A percentile compares a stretch with the other conserved stretches of the same genome.
These are phyloP conservation scores for Electrona antarctica DNA, from an alignment of 2,113 vertebrate species.

Conservation along the genomic window DNA sequence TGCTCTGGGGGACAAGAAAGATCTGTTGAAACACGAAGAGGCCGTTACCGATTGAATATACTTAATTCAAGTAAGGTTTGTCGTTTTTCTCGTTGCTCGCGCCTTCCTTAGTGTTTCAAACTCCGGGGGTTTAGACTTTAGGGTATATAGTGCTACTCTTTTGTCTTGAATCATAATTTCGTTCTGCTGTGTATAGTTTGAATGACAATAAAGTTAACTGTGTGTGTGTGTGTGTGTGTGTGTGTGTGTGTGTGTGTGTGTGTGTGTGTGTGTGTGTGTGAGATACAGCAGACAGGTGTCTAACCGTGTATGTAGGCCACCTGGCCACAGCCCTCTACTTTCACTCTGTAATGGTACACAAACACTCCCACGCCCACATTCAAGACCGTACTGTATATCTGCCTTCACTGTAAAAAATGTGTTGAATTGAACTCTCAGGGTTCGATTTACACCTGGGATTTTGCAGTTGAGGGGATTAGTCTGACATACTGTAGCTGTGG, in stretches of 20 bases:
- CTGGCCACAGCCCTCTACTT: too few species aligned
- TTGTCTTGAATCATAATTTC: too few species aligned
- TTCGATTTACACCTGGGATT: neutral
- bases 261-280: conserved; percentile 31
- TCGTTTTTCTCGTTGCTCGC: neutral
- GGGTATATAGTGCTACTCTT: too few species aligned
- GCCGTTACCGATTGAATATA: neutral
- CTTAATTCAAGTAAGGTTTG: neutral
- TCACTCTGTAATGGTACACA: neutral
- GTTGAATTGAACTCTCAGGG: neutral
- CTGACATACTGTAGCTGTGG: neutral
- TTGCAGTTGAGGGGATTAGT: neutral
- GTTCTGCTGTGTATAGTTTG: too few species aligned
- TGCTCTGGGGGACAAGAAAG: neutral
- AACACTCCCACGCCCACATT: neutral
- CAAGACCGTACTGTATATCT: too few species aligned
- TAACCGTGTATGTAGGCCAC: neutral
- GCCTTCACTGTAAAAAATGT: neutral
- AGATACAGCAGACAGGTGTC: conserved; percentile 8
- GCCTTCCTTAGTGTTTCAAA: too few species aligned
- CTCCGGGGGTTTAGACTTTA: too few species aligned
- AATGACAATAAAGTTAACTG: neutral
- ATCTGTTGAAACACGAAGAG: neutral
- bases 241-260: neutral
- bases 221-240: conserved; percentile 17